phyloP scores from a whole-genome alignment of 2,888 invertebrate genomes.

The Scaptomyza reducta region DNA sequence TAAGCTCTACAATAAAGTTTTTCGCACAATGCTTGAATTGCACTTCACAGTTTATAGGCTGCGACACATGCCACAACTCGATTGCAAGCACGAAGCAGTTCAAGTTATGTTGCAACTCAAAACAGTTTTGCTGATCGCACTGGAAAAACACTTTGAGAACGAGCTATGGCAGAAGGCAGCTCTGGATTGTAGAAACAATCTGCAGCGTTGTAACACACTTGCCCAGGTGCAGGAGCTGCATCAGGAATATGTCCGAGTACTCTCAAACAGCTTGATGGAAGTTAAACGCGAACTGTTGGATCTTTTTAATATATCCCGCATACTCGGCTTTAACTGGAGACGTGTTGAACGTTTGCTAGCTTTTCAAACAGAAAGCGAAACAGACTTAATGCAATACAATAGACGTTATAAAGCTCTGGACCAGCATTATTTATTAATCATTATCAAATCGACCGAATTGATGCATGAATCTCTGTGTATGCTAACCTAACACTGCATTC shows the following conservation, averaged over 20 bases:
- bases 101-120: background rate
- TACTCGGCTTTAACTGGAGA: slow-evolving; percentile 20
- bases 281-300: slow-evolving; percentile 4
- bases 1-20: slow-evolving; percentile 21
- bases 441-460: background rate
- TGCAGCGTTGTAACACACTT: background rate
- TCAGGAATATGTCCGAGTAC: slow-evolving; percentile 9
- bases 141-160: background rate
- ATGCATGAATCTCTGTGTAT: background rate
- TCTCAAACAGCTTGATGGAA: background rate
- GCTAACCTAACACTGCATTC: background rate
- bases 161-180: background rate
- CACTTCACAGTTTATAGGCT: slow-evolving; percentile 6
- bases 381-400: background rate
- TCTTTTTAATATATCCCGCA: slow-evolving; percentile 1
- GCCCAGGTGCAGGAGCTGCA: slow-evolving; percentile 27
- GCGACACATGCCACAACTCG: slow-evolving; percentile 1
- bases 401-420: background rate
- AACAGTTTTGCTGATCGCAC: background rate
- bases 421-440: background rate
- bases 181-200: background rate
- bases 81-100: background rate
- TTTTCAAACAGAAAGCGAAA: background rate
- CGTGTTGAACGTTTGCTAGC: slow-evolving; percentile 5
- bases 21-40: slow-evolving; percentile 15